These are phyloP conservation scores for Drosophila gunungcola DNA, from an alignment of 1,140 invertebrate genomes.

Conservation along the genomic window DNA sequence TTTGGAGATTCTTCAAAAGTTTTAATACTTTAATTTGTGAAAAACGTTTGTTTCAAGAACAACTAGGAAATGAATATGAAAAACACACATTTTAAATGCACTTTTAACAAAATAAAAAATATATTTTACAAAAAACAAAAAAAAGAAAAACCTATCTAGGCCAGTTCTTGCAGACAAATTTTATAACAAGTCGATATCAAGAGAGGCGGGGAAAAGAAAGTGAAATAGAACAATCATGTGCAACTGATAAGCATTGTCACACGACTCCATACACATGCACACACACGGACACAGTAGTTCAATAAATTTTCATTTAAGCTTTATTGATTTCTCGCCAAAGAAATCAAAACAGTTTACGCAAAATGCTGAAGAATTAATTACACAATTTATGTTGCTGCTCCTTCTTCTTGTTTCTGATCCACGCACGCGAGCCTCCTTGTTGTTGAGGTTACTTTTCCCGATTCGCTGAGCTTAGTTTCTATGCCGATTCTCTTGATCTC, in stretches of 20 bases:
- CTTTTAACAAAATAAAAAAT: no score
- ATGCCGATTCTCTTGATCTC: constrained; percentile 27
- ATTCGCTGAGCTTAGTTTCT: constrained; percentile 12
- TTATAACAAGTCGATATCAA: constrained; percentile 61
- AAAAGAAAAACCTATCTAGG: background rate
- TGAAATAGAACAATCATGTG: constrained; percentile 62
- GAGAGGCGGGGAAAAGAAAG: background rate
- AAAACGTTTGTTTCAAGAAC: background rate
- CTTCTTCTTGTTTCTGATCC: constrained; percentile 20
- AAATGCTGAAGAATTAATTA: constrained; percentile 66
- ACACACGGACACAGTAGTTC: constrained; percentile 35
- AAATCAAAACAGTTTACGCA: constrained; percentile 81
- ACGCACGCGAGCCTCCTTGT: constrained; percentile 66
- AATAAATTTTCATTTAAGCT: constrained; percentile 73
- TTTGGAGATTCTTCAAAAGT: no score
- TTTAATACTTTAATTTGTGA: no score
- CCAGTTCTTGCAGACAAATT: constrained; percentile 21
- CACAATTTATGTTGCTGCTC: constrained; percentile 25
- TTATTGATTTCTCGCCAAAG: constrained; percentile 73
- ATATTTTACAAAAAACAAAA: no score
- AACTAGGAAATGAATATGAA: background rate
- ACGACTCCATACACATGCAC: constrained; percentile 52
- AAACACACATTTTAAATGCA: background rate
- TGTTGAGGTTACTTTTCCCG: constrained; percentile 2
- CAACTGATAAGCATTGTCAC: constrained; percentile 77